Base-by-base conservation (phyloP, 2,113 vertebrate genomes). In the Embiotoca jacksoni region DNA sequence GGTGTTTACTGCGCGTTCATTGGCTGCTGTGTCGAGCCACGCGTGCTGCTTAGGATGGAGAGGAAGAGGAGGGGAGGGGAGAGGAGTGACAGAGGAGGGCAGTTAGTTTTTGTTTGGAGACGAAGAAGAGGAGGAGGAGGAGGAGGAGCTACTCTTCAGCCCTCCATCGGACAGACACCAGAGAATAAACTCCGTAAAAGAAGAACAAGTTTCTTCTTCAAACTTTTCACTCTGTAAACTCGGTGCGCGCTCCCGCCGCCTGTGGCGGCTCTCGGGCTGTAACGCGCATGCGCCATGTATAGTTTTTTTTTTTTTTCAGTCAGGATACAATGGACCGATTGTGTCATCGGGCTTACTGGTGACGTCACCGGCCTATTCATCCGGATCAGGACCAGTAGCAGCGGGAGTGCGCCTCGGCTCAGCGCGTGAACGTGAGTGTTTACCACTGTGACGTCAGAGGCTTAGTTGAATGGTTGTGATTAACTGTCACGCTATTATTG, bases 341-440 rank as follows among this genome's bases (percentile, higher is more conserved):
- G 76, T 80, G 62, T 41, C 58, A 64, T 23, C 36, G 31, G 54
- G 35, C 3, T 39, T 52, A 15, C 33, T 3, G 14, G 54, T 79
- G 84, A 78, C 83, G 79, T 85, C 74, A 77, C 59, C 35, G 59
- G 13, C 9, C 13, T 23, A 15, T 54, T 36, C 39, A 62, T 53
- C 41, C 16, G 16, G 37, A 52, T 7, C 37, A 14, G 23, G 4
- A 31, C 1, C 37, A 6, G 23, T 13, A 4, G 41, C 4, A 15
- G 10, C 60, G 52, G 68, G 55, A 60, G 49, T 60, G 77, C 77
- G 77, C 54, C 9, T 33, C 44, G 6, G 23, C 23, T 16, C 68
- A 52, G 64, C 16, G 23, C 66, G 35, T 61, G 60, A 41, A 54
- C 61, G 81, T 87, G 60, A 83, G 85, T 75, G 44, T 78, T 78